Base-by-base conservation (phyloP, 2,113 vertebrate genomes). In the Gallinago paraguaiae region DNA sequence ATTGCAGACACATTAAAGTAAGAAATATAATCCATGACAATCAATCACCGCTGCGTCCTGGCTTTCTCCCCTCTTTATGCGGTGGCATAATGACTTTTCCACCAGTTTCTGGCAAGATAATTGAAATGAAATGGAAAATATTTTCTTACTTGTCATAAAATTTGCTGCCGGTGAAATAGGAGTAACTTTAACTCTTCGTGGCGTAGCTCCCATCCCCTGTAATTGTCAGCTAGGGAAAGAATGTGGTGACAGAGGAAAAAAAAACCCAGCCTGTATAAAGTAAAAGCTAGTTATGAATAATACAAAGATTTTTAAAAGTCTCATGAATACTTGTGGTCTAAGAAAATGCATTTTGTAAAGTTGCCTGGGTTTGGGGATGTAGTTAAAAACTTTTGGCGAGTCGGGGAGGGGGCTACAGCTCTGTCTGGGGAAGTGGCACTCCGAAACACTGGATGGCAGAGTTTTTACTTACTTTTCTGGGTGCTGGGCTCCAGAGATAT, bases 61-160 rank as follows among this genome's bases (percentile, higher is more conserved):
- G 76, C 94, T 91, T 86, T 96, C 96, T 97, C 92, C 96, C 94
- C 86, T 91, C 91, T 92, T 97, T 96, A 95, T 90, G 97, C 50
- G 15, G 92, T 94, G 87, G 88, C 90, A 94, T 97, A 97, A 97
- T 97, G 97, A 96, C 89, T 97, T 98, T 97, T 96, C 97, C 96
- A 98, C 94, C 78, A 80, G 93, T 96, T 97, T 97, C 95, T 98
- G 95, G 94, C 95, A 96, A 97, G 96, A 97, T 96, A 97, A 98
- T 98, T 96, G 94, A 98, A 98, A 98, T 96, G 96, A 96, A 97
- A 97, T 96, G 97, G 96, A 97, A 98, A 98, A 77, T 91, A 96
- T 94, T 98, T 97, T 91, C 96, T 96, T 97, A 89, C 93, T 97
- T 87, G 91, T 92, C 96, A 96, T 97, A 95, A 98, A 96, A 94